Conservation (phyloP, 2,113 vertebrate species). For the Vombatus ursinus region DNA sequence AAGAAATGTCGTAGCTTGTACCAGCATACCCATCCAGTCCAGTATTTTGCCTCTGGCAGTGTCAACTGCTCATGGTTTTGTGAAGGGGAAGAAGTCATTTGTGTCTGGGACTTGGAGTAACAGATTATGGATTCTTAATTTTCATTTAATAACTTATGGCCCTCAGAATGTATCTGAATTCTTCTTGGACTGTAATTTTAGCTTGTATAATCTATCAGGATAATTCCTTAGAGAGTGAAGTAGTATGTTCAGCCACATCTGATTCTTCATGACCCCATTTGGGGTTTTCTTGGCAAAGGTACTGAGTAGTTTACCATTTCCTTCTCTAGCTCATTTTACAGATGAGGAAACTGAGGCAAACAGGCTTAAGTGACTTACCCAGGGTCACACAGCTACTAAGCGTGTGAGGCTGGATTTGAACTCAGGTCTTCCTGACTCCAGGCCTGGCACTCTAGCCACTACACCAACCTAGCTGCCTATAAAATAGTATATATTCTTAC, state of each 20-base stretch:
- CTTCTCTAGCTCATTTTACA: background rate
- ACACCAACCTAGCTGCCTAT: background rate
- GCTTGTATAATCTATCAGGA: background rate
- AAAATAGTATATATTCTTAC: background rate
- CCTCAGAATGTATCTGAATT: background rate
- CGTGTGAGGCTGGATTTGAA: background rate
- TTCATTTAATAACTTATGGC: too few species aligned
- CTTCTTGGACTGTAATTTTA: background rate
- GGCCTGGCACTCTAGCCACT: background rate
- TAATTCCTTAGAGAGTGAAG: background rate
- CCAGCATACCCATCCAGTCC: background rate
- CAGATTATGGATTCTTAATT: accelerated
- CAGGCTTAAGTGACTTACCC: background rate
- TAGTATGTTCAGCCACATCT: background rate
- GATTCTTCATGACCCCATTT: background rate
- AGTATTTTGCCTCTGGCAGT: background rate
- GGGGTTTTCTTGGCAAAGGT: background rate
- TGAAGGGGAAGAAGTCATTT: too few species aligned
- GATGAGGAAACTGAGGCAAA: background rate
- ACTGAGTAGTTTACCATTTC: background rate
- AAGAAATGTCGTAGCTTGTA: background rate
- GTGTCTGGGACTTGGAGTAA: background rate
- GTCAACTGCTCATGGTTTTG: background rate
- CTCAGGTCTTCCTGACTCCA: too few species aligned
- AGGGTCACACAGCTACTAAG: background rate